Conservation (phyloP, 2,797 vertebrate genomes). For the Sebastiscus tertius region DNA sequence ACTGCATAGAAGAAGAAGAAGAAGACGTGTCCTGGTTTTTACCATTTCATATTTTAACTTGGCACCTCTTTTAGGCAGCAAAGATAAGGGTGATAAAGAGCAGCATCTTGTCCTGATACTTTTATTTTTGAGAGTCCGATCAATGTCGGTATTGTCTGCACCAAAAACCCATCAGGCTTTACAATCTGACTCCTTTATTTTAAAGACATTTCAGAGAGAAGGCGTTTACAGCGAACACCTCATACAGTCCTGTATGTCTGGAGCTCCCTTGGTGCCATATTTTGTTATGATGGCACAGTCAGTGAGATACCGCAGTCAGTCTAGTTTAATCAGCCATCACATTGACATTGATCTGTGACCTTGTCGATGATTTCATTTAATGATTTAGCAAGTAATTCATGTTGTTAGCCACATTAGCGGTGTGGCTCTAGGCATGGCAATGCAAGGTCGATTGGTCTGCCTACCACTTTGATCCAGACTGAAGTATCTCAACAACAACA, state of each 20-base stretch:
- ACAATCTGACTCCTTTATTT: neutral
- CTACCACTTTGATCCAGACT: neutral
- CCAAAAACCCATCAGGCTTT: neutral
- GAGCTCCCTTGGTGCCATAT: neutral
- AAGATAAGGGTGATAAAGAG: neutral
- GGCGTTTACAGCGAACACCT: neutral
- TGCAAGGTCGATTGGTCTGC: neutral
- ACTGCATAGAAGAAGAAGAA: slow-evolving; percentile 2
- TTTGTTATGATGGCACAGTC: neutral
- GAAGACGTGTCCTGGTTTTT: slow-evolving; percentile 40
- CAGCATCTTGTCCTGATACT: neutral
- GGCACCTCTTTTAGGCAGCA: neutral
- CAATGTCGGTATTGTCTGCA: neutral
- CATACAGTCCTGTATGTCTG: neutral
- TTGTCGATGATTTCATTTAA: neutral
- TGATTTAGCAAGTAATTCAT: neutral
- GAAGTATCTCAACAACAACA: neutral
- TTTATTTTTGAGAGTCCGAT: neutral
- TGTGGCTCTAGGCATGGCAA: neutral
- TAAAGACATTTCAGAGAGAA: neutral
- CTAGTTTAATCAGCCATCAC: neutral
- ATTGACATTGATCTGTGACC: neutral
- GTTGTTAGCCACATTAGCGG: neutral
- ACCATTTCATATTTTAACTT: neutral
- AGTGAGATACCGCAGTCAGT: neutral